Evolutionary conservation across 2,888 invertebrate genomes (phyloP).

Genomic region (Didymodactylos carnosus): DNA sequence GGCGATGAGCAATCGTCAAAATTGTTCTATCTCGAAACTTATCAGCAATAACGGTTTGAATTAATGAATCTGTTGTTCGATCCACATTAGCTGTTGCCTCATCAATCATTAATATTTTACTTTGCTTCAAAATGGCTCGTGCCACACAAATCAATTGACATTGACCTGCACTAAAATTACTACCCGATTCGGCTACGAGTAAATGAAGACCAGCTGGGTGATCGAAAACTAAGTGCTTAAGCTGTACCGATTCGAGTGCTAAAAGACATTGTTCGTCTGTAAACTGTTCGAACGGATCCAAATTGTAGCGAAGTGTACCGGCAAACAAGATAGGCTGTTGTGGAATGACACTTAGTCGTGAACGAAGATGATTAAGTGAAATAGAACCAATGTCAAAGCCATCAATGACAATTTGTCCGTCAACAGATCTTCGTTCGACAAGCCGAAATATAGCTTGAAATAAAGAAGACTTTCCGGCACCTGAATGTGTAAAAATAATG

Average conservation of each 20-base stretch:
- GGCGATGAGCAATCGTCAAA: conserved; percentile 16
- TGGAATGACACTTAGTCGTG: conserved; percentile 69
- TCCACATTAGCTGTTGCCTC: conserved; percentile 31
- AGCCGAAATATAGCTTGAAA: conserved; percentile 60
- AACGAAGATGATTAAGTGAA: conserved; percentile 55
- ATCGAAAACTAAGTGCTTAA: conserved; percentile 21
- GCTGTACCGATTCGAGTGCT: conserved; percentile 25
- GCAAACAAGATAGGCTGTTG: conserved; percentile 32
- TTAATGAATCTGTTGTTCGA: conserved; percentile 16
- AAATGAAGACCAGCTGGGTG: conserved; percentile 23
- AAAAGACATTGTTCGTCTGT: conserved; percentile 25
- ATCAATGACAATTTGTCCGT: conserved; percentile 62
- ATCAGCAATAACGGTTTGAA: conserved; percentile 14
- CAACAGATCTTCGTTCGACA: conserved; percentile 42
- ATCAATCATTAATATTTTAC: conserved; percentile 26
- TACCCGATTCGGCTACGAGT: conserved; percentile 26
- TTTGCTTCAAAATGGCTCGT: conserved; percentile 26
- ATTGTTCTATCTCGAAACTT: conserved; percentile 15
- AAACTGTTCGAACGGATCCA: conserved; percentile 29
- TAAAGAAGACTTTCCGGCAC: conserved; percentile 44
- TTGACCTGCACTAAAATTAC: conserved; percentile 31
- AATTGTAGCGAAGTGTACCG: conserved; percentile 26
- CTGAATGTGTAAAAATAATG: background rate
- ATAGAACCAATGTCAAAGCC: conserved; percentile 41
- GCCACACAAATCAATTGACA: conserved; percentile 31